A percentile compares a stretch with the other conserved stretches of the same genome.
Conservation (phyloP, 2,113 vertebrate genomes). For the Manacus vitellinus region DNA sequence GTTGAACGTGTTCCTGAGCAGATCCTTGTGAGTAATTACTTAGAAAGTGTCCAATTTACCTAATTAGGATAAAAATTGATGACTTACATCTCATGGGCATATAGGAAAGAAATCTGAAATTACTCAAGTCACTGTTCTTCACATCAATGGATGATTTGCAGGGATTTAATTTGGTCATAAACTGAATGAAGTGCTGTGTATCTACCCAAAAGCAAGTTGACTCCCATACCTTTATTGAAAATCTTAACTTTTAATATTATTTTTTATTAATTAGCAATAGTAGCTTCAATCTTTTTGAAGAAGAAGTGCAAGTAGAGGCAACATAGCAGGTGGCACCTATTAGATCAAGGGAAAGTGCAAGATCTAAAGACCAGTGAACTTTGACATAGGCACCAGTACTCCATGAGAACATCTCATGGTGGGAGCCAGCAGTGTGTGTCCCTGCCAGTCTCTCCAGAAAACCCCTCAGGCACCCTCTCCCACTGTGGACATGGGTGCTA, state of each 20-base stretch:
- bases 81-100: not conserved
- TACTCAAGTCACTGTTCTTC: not conserved
- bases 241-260: not conserved
- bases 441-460: not conserved
- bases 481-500: fast-evolving
- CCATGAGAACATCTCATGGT: not conserved
- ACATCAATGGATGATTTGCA: not conserved
- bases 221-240: not conserved
- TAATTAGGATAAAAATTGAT: not conserved
- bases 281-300: not conserved
- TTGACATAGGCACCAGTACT: not conserved
- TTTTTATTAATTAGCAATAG: not conserved
- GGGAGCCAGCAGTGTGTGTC: not conserved
- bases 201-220: not conserved
- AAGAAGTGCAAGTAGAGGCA: not conserved
- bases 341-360: not conserved
- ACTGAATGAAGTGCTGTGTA: not conserved
- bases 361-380: not conserved
- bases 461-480: not conserved
- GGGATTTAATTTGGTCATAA: not conserved
- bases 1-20: not conserved
- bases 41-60: not conserved
- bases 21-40: not conserved
- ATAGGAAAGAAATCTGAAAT: not conserved
- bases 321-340: not conserved